These are phyloP conservation scores for Chrosomus eos DNA, from an alignment of 2,797 vertebrate species.

Conservation along the genomic window DNA sequence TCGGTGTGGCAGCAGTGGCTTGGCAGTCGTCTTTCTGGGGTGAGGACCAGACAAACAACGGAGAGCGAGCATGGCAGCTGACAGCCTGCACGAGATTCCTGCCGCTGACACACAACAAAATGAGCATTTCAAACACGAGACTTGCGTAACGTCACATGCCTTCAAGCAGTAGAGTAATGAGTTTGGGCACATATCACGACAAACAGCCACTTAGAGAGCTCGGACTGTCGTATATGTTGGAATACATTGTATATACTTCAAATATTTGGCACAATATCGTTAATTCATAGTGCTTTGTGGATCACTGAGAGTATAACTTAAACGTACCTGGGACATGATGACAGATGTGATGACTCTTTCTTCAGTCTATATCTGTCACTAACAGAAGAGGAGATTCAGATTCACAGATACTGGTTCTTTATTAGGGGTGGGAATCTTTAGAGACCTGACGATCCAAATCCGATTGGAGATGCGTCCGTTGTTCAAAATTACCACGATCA, in stretches of 20 bases:
- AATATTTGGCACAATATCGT: not conserved
- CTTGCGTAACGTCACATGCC: slow-evolving; percentile 1
- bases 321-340: not conserved
- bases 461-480: too few species aligned
- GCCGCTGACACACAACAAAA: slow-evolving; percentile 39
- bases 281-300: slow-evolving; percentile 2
- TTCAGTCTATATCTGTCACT: too few species aligned
- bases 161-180: not conserved
- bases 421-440: too few species aligned
- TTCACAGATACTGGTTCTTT: too few species aligned
- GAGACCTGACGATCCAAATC: too few species aligned
- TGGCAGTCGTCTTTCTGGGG: slow-evolving; percentile 29
- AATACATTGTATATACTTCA: not conserved
- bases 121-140: not conserved
- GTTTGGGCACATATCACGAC: not conserved
- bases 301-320: not conserved
- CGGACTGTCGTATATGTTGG: not conserved
- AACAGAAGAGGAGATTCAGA: too few species aligned
- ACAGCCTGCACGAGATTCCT: slow-evolving; percentile 37
- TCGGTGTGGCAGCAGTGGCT: slow-evolving; percentile 18
- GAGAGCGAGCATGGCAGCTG: slow-evolving; percentile 44
- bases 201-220: slow-evolving; percentile 9
- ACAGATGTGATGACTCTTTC: too few species aligned
- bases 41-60: slow-evolving; percentile 37
- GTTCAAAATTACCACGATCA: too few species aligned